Evolutionary conservation across 1,140 invertebrate species (phyloP), one percentile per base, ranked within the genome.

Genomic region (Drosophila nasuta): DNA sequence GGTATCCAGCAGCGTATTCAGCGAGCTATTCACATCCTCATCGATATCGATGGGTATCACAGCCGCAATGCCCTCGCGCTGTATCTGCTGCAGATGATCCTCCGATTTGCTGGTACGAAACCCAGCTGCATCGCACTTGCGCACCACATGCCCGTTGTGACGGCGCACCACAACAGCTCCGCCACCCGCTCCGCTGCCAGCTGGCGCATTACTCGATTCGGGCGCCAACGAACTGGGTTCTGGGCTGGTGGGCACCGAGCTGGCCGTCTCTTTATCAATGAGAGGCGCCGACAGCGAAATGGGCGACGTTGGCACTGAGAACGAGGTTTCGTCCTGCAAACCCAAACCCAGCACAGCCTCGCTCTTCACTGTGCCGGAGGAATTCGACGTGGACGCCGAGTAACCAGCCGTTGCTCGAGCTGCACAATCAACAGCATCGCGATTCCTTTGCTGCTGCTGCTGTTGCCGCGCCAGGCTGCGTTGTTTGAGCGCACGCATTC

Each of bases 21-120:
- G 93, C 52, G 97, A 98, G 77, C 97, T 97, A 81, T 97, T 97
- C 71, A 98, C 95, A 93, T 98, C 97, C 92, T 98, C 97, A 93
- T 98, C 97, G 75, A 97, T 96, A 78, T 98, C 97, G 79, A 98
- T 97, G 78, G 97, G 96, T 65, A 97, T 96, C 41, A 96, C 95
- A 83, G 96, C 83, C 41, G 86, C 92, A 60, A 93, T 89, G 72
- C 83, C 90, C 57, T 92, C 92, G 49, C 92, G 91, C 63, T 93
- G 91, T 58, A 82, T 87, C 82, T 94, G 94, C 93, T 97, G 96
- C 65, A 98, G 93, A 82, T 97, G 97, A 92, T 97, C 97, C 93
- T 98, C 96, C 3, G 96, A 97, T 77, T 96, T 95, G 70, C 96
- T 97, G 30, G 96, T 97, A 45, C 96, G 93, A 30, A 97, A 96